Conservation (phyloP, 2,888 invertebrate genomes). For the Dolichopus griseipennis region DNA sequence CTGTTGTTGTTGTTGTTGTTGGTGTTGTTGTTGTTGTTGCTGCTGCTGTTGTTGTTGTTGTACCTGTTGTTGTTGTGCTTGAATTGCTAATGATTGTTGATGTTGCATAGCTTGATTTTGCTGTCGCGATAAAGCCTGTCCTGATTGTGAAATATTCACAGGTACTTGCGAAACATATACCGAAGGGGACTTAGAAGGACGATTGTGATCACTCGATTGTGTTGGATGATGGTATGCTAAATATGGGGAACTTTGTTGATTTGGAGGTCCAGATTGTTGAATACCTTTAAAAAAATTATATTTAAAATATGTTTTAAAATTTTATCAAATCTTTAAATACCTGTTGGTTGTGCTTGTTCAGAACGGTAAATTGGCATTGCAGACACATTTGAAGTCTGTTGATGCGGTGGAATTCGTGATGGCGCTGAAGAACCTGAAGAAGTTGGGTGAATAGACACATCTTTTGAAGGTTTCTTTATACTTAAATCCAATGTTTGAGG, state of each 20-base stretch:
- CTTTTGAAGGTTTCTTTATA: constrained; percentile 55
- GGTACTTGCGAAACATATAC: constrained; percentile 45
- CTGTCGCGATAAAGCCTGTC: constrained; percentile 24
- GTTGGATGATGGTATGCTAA: constrained; percentile 38
- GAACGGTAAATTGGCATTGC: constrained; percentile 28
- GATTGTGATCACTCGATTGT: constrained; percentile 27
- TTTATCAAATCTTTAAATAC: constrained; percentile 15
- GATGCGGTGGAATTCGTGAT: constrained; percentile 32
- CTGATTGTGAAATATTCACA: constrained; percentile 38
- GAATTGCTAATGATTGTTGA: not conserved
- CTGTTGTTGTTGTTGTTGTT: constrained; percentile 20
- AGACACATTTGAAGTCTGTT: not conserved
- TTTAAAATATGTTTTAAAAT: not conserved
- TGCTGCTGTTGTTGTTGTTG: constrained; percentile 1
- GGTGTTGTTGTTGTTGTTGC: constrained; percentile 28
- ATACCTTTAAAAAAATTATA: not conserved
- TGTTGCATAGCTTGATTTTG: constrained; percentile 19
- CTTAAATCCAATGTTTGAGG: constrained; percentile 65
- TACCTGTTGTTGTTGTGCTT: constrained; percentile 12
- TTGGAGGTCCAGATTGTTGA: constrained; percentile 3
- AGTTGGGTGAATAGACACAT: constrained; percentile 27
- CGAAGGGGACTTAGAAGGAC: constrained; percentile 37
- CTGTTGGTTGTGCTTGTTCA: constrained; percentile 23
- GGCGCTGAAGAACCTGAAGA: constrained; percentile 21
- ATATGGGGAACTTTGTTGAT: constrained; percentile 28